Evolutionary conservation across 2,113 vertebrate species (phyloP), one percentile per base, ranked within the genome.

Genomic region (Leptobrachium ailaonicum): DNA sequence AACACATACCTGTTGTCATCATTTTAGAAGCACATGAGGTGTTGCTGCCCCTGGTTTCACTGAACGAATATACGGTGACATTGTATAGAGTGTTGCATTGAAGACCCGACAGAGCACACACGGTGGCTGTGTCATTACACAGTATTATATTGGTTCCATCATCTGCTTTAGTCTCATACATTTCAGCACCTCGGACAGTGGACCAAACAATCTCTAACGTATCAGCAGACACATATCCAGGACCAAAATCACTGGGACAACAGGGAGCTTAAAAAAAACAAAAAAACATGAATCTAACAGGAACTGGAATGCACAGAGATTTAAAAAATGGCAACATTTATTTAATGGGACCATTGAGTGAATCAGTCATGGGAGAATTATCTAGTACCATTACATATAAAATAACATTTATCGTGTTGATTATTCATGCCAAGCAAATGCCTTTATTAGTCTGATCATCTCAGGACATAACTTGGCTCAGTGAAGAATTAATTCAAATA

Each of bases 21-120:
- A 76, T 50, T 1, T 76, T 87, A 0, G 94, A 78, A 0, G 58
- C 71, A 58, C 96, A 98, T 0, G 95, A 95, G 3, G 14, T 76
- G 71, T 92, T 96, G 90, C 92, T 94, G 80, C 94, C 94, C 2
- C 91, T 76, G 80, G 91, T 85, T 80, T 96, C 97, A 2, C 92
- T 96, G 91, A 95, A 94, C 2, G 96, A 93, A 43, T 81, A 89
- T 64, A 97, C 94, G 0, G 92, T 92, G 82, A 97, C 84, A 0
- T 84, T 92, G 77, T 96, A 98, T 5, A 32, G 70, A 0, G 92
- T 93, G 90, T 93, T 83, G 84, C 97, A 96, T 1, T 6, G 86
- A 73, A 98, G 88, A 12, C 95, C 92, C 0, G 96, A 96, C 20
- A 97, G 88, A 0, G 89, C 94, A 32, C 96, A 98, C 2, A 94